These are phyloP conservation scores for Mechanitis messenoides DNA, from an alignment of 2,888 invertebrate genomes.

Conservation along the genomic window DNA sequence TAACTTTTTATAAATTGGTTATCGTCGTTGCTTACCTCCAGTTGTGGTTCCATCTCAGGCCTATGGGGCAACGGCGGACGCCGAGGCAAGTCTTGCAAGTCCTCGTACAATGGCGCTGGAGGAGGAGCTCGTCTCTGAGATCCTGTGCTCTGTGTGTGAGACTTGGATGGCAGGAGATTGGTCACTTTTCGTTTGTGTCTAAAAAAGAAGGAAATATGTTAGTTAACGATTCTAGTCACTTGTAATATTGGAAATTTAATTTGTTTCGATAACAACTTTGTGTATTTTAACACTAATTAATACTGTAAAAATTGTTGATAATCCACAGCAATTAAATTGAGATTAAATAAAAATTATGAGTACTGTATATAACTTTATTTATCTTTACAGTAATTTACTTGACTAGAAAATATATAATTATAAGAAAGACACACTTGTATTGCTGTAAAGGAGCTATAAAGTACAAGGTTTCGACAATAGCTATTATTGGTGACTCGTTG, in stretches of 20 bases:
- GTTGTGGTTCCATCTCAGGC: constrained; percentile 66
- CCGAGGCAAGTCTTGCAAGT: constrained; percentile 81
- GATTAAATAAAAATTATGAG: too few species aligned
- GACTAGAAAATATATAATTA: background rate
- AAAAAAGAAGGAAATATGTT: constrained; percentile 47
- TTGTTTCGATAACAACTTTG: too few species aligned
- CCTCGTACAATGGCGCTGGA: constrained; percentile 85
- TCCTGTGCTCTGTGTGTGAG: constrained; percentile 65
- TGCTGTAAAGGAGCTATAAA: constrained; percentile 8
- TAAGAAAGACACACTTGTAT: constrained; percentile 6
- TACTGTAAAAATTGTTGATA: too few species aligned
- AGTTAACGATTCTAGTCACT: background rate
- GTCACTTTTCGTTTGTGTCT: constrained; percentile 92
- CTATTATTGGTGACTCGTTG: constrained; percentile 21
- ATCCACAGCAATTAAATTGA: too few species aligned
- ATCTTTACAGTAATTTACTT: too few species aligned
- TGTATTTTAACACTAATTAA: too few species aligned
- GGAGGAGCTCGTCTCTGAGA: constrained; percentile 73
- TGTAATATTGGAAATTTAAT: too few species aligned
- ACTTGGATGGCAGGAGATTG: constrained; percentile 89
- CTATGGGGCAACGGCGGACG: constrained; percentile 70
- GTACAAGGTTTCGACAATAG: constrained; percentile 21
- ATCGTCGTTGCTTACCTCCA: constrained; percentile 50
- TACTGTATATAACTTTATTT: too few species aligned
- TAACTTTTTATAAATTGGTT: too few species aligned